Evolutionary conservation across 2,113 vertebrate genomes (phyloP).

Genomic region (Anas platyrhynchos): DNA sequence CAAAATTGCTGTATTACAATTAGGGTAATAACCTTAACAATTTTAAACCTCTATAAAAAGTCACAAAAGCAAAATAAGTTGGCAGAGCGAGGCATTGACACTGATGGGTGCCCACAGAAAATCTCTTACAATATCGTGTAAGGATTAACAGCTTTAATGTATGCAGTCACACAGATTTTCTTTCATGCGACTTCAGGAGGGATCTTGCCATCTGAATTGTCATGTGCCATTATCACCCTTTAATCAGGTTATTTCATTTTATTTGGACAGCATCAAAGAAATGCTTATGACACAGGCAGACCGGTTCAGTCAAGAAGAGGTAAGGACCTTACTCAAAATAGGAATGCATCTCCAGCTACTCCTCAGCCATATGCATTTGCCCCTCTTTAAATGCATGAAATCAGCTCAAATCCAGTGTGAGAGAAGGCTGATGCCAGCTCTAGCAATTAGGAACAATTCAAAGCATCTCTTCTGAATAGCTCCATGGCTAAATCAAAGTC

Average conservation of each 20-base stretch:
- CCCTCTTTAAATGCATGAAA: conserved; percentile 18
- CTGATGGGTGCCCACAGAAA: conserved; percentile 55
- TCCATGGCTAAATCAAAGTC: conserved; percentile 39
- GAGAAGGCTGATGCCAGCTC: background rate
- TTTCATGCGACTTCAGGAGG: conserved; percentile 47
- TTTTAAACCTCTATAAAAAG: conserved; percentile 60
- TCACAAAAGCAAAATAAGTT: conserved; percentile 53
- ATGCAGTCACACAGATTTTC: conserved; percentile 67
- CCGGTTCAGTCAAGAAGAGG: conserved; percentile 90
- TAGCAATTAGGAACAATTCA: conserved; percentile 45
- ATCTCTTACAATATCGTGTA: conserved; percentile 52
- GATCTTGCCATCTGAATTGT: conserved; percentile 63
- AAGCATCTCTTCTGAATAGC: conserved; percentile 16
- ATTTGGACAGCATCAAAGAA: conserved; percentile 84
- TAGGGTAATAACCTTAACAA: conserved; percentile 57
- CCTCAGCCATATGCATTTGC: background rate
- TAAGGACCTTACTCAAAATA: conserved; percentile 53
- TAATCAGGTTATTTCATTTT: conserved; percentile 54
- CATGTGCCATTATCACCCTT: conserved; percentile 48
- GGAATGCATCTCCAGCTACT: background rate
- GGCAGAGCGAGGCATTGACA: conserved; percentile 50
- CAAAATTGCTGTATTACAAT: conserved; percentile 51
- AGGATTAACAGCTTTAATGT: conserved; percentile 67
- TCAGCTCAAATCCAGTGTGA: conserved; percentile 15
- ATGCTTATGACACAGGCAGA: conserved; percentile 92